Conservation (phyloP, 2,113 vertebrate species). For the Passer domesticus region DNA sequence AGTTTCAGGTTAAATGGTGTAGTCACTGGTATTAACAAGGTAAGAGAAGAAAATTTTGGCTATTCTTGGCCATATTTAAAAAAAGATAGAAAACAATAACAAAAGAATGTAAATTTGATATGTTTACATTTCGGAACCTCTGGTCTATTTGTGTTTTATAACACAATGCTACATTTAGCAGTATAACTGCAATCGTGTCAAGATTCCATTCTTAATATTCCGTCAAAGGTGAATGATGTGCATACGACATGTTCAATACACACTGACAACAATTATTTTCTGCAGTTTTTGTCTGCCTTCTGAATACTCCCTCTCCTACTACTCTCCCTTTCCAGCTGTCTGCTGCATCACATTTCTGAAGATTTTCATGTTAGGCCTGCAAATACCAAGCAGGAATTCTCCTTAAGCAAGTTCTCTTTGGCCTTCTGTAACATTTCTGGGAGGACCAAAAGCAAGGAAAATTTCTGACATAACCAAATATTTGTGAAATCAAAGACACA, state of each 20-base stretch:
- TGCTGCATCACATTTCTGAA: not conserved
- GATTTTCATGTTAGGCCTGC: not conserved
- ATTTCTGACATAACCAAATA: not conserved
- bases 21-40: not conserved
- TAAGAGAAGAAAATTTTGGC: not conserved
- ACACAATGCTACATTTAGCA: not conserved
- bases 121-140: not conserved
- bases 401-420: not conserved
- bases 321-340: accelerated
- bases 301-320: not conserved
- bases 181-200: not conserved
- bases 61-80: not conserved
- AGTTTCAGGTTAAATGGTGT: not conserved
- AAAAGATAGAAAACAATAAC: accelerated
- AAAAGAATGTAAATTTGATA: not conserved
- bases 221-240: not conserved
- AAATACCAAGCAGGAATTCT: not conserved
- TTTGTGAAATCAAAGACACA: not conserved
- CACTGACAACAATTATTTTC: not conserved
- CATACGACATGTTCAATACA: not conserved
- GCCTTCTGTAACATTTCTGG: not conserved
- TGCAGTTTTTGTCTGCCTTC: not conserved
- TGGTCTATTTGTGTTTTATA: not conserved
- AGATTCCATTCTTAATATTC: not conserved
- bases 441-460: not conserved